These are phyloP conservation scores for Alitta virens DNA, from an alignment of 2,888 invertebrate species.

Conservation along the genomic window DNA sequence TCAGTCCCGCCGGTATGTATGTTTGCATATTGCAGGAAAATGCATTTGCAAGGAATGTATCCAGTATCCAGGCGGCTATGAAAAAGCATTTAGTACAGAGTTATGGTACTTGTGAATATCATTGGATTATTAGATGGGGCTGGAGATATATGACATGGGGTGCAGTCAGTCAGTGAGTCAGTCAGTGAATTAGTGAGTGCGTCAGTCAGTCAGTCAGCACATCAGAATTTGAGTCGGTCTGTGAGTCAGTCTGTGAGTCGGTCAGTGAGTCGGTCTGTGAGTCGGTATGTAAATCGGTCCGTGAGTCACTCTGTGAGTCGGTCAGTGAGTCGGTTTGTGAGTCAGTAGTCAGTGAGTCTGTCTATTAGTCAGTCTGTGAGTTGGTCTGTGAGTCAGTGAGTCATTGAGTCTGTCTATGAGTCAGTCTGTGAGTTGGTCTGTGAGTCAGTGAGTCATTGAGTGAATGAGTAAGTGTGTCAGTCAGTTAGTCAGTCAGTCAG, in stretches of 20 bases:
- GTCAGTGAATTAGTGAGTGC: no score
- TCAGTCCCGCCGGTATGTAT: no score
- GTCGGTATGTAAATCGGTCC: background rate
- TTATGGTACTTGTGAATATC: no score
- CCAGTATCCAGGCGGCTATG: no score
- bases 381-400: background rate
- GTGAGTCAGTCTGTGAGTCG: background rate
- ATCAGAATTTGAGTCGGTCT: background rate
- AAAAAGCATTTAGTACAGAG: no score
- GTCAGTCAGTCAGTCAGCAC: no score
- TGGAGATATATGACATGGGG: no score
- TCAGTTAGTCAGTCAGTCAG: background rate
- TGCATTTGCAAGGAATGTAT: no score
- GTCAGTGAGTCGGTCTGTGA: background rate
- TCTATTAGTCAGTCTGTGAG: background rate
- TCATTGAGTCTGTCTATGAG: background rate
- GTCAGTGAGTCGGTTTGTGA: background rate
- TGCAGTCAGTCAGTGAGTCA: no score
- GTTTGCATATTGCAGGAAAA: no score
- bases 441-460: background rate
- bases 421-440: background rate
- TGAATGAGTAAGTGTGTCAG: background rate
- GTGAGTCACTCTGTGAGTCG: background rate
- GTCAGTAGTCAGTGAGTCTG: background rate
- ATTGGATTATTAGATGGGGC: no score